Percentiles rank a stretch among this genome's conserved stretches.
phyloP scores from a whole-genome alignment of 2,113 vertebrate species.

The Spea multiplicata region DNA sequence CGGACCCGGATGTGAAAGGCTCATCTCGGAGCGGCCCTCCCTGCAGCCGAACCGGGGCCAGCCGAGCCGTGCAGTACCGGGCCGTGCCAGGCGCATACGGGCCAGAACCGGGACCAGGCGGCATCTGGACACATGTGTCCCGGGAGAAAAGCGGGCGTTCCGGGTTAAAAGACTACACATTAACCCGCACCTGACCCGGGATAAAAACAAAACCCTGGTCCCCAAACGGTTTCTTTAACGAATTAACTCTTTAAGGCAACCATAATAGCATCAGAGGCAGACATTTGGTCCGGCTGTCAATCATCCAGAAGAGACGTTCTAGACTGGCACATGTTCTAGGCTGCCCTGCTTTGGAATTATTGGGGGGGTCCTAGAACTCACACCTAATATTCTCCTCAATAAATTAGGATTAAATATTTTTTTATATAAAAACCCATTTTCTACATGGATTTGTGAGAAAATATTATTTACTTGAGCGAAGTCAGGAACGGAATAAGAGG shows the following conservation, averaged over 20 bases:
- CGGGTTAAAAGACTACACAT: neutral
- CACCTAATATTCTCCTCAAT: too few relatives aligned
- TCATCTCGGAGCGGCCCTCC: constrained; percentile 13
- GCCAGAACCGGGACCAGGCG: neutral
- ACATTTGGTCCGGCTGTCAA: neutral
- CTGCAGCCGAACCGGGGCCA: constrained; percentile 38
- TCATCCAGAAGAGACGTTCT: neutral
- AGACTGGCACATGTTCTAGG: too few relatives aligned
- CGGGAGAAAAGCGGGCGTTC: neutral
- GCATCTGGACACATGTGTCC: neutral
- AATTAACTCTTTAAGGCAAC: neutral
- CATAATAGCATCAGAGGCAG: neutral
- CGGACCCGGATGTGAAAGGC: constrained; percentile 78
- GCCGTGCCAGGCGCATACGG: constrained; percentile 47
- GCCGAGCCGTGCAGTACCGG: constrained; percentile 49
- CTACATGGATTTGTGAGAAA: too few relatives aligned
- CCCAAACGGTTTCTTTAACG: too few relatives aligned
- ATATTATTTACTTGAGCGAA: too few relatives aligned
- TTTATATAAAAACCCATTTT: too few relatives aligned
- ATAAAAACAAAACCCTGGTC: neutral
- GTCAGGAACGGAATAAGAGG: too few relatives aligned
- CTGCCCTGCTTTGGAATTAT: neutral
- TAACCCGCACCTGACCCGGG: neutral
- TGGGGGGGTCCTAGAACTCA: neutral
- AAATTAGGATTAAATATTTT: too few relatives aligned